These are phyloP conservation scores for Hycleus phaleratus DNA, from an alignment of 1,140 invertebrate species.

Conservation along the genomic window DNA sequence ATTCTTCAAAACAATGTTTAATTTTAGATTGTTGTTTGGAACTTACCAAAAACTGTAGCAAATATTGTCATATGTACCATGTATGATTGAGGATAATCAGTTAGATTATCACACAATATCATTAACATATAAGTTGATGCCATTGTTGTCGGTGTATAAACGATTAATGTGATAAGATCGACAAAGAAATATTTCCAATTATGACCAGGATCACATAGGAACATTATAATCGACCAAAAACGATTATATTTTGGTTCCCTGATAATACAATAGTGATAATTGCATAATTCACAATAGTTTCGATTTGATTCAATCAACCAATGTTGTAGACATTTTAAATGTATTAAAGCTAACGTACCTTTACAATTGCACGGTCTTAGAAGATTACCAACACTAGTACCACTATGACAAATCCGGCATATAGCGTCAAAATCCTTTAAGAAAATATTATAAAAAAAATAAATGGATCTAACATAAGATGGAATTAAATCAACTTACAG, in stretches of 20 bases:
- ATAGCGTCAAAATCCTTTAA: conserved; percentile 7
- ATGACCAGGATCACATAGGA: conserved; percentile 29
- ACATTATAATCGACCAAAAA: conserved; percentile 31
- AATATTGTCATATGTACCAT: conserved; percentile 23
- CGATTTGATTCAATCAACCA: conserved; percentile 58
- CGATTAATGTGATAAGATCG: conserved; percentile 32
- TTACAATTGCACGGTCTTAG: conserved; percentile 36
- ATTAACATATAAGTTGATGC: conserved; percentile 37
- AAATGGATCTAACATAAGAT: too few species aligned
- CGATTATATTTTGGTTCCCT: conserved; percentile 35
- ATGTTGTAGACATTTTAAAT: conserved; percentile 58
- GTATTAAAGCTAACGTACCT: conserved; percentile 59
- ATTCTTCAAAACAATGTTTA: too few species aligned
- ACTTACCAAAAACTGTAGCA: background rate
- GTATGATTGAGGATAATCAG: conserved; percentile 12
- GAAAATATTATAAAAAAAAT: too few species aligned
- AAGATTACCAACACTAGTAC: conserved; percentile 35
- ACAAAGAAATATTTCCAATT: conserved; percentile 30
- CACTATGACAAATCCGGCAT: conserved; percentile 39
- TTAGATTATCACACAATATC: conserved; percentile 34
- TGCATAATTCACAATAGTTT: conserved; percentile 54
- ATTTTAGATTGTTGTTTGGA: background rate
- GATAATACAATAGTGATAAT: conserved; percentile 47
- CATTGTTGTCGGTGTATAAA: conserved; percentile 37
- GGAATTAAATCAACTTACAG: too few species aligned